These are phyloP conservation scores for Cetoscarus ocellatus DNA, from an alignment of 2,797 vertebrate species.

Conservation along the genomic window DNA sequence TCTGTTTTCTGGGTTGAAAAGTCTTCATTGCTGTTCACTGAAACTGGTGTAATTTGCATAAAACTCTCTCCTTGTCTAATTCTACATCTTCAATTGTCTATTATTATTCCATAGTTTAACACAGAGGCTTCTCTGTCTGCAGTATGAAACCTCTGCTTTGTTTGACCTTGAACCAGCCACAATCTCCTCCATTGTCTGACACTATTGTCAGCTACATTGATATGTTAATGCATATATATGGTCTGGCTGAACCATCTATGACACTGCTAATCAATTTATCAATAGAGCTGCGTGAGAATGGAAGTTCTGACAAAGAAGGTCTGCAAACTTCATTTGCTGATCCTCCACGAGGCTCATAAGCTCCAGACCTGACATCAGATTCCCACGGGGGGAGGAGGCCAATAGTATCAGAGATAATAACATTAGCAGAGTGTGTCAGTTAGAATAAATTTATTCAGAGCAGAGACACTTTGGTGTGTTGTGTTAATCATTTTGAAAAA, in stretches of 20 bases:
- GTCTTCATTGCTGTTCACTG: too few relatives aligned
- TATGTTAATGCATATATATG: constrained; percentile 62
- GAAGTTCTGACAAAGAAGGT: constrained; percentile 62
- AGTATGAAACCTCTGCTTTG: constrained; percentile 30
- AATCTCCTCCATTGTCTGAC: constrained; percentile 38
- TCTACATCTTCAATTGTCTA: background rate
- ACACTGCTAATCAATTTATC: constrained; percentile 69
- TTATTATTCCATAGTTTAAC: constrained; percentile 1
- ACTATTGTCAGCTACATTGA: constrained; percentile 60
- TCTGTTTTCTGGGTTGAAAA: too few relatives aligned
- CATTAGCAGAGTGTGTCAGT: background rate
- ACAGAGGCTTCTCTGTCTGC: constrained; percentile 2
- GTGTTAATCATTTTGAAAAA: too few relatives aligned
- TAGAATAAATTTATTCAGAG: background rate
- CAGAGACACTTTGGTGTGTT: background rate
- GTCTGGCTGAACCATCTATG: constrained; percentile 37
- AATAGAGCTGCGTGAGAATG: constrained; percentile 64
- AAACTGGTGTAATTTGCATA: background rate
- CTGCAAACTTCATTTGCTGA: constrained; percentile 52
- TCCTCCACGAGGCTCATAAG: constrained; percentile 25
- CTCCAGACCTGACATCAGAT: constrained; percentile 37
- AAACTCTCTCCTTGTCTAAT: background rate
- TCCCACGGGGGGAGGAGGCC: constrained; percentile 60
- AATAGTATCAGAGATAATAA: constrained; percentile 1
- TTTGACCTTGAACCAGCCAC: constrained; percentile 58